Evolutionary conservation across 2,888 invertebrate genomes (phyloP).

Genomic region (Amphimallon solstitiale): DNA sequence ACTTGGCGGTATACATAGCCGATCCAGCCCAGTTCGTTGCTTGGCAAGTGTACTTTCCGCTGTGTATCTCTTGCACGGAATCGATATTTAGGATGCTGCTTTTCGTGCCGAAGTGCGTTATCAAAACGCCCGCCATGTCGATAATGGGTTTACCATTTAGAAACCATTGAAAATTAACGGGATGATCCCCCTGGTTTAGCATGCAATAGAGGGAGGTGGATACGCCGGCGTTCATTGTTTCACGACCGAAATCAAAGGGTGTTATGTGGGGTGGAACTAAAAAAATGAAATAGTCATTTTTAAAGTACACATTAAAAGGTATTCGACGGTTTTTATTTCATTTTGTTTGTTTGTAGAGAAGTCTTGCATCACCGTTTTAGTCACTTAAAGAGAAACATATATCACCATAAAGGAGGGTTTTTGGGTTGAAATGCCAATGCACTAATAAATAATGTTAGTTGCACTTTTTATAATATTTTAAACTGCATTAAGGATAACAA

Average conservation of each 20-base stretch:
- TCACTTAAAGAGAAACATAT: background rate
- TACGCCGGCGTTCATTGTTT: constrained; percentile 67
- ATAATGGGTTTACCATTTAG: constrained; percentile 71
- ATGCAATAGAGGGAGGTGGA: constrained; percentile 68
- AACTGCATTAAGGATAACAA: too few relatives aligned
- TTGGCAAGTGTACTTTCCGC: constrained; percentile 79
- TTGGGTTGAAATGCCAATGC: too few relatives aligned
- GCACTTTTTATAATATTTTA: too few relatives aligned
- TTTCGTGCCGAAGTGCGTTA: constrained; percentile 31
- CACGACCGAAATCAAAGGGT: constrained; percentile 74
- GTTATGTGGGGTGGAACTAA: constrained; percentile 78
- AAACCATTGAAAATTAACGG: constrained; percentile 80
- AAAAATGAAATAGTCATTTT: background rate
- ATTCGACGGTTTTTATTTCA: background rate
- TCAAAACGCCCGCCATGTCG: constrained; percentile 57
- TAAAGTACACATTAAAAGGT: background rate
- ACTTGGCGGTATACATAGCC: constrained; percentile 71
- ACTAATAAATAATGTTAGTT: too few relatives aligned
- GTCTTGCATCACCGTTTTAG: constrained; percentile 5
- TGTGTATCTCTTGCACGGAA: constrained; percentile 77
- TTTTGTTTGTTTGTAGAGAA: background rate
- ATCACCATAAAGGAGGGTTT: too few relatives aligned
- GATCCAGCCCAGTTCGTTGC: constrained; percentile 76
- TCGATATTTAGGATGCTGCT: constrained; percentile 77
- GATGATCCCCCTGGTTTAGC: constrained; percentile 79